A percentile compares a stretch with the other conserved stretches of the same genome.
Evolutionary conservation across 2,888 invertebrate genomes (phyloP).

Genomic region (Atherix ibis): DNA sequence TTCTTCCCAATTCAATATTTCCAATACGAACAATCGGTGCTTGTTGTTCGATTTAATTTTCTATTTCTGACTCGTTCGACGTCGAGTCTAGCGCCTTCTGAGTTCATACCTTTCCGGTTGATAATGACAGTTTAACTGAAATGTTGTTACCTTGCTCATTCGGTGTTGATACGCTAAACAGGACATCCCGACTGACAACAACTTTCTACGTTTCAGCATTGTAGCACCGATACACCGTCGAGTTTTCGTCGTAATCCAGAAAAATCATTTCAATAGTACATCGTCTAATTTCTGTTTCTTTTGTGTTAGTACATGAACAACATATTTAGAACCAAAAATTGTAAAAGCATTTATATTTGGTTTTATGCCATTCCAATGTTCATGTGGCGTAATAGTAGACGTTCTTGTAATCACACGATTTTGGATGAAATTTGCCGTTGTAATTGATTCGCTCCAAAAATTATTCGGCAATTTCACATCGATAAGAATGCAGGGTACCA

Average conservation of each 20-base stretch:
- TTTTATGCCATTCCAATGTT: constrained; percentile 9
- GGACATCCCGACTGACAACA: constrained; percentile 10
- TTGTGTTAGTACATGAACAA: constrained; percentile 11
- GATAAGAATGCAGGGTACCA: constrained; percentile 16
- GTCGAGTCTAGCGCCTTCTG: too few relatives aligned
- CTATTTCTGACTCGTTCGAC: too few relatives aligned
- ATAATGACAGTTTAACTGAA: too few relatives aligned
- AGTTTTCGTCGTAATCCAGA: constrained; percentile 12
- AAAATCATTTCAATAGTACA: constrained; percentile 12
- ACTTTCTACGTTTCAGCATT: constrained; percentile 7
- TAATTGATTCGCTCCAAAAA: constrained; percentile 12
- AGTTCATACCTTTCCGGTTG: too few relatives aligned
- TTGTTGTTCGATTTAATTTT: too few relatives aligned
- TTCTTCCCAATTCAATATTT: too few relatives aligned
- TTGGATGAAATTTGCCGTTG: constrained; percentile 2
- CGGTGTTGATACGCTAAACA: too few relatives aligned
- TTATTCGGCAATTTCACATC: constrained; percentile 13
- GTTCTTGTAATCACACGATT: background rate
- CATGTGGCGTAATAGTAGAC: background rate
- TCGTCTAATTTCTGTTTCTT: constrained; percentile 13
- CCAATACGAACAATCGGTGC: too few relatives aligned
- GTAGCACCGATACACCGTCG: constrained; percentile 14
- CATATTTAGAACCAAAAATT: constrained; percentile 13
- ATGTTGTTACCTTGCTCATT: too few relatives aligned
- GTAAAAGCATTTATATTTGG: constrained; percentile 10